These are phyloP conservation scores for Athene noctua DNA, from an alignment of 2,113 vertebrate species.

Conservation along the genomic window DNA sequence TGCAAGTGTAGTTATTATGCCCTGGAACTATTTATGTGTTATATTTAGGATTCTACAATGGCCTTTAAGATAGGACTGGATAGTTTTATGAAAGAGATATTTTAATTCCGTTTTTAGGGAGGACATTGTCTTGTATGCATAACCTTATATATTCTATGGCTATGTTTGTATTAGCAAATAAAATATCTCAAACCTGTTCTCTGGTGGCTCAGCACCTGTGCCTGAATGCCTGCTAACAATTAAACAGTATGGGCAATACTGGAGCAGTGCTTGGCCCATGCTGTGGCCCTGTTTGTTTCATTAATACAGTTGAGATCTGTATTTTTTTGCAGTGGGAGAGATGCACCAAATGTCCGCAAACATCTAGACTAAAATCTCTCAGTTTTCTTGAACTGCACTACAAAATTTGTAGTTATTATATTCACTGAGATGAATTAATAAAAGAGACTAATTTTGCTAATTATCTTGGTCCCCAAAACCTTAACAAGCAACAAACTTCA, in stretches of 20 bases:
- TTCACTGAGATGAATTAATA: background rate
- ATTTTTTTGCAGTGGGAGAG: background rate
- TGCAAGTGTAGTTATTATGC: background rate
- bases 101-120: background rate
- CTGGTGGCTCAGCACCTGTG: background rate
- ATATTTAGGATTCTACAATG: background rate
- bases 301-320: background rate
- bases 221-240: background rate
- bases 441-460: background rate
- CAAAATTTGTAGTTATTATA: background rate
- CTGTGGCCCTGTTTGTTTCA: background rate
- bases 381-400: background rate
- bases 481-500: background rate
- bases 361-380: background rate
- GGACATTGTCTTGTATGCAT: background rate
- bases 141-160: background rate
- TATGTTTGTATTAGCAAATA: background rate
- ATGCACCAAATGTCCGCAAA: background rate
- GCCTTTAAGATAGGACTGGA: background rate
- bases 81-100: background rate
- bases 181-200: background rate
- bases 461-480: background rate
- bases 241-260: background rate
- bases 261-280: background rate
- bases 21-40: background rate